Evolutionary conservation across 2,113 vertebrate genomes (phyloP).

Genomic region (Pseudolaguvia tuberculata): DNA sequence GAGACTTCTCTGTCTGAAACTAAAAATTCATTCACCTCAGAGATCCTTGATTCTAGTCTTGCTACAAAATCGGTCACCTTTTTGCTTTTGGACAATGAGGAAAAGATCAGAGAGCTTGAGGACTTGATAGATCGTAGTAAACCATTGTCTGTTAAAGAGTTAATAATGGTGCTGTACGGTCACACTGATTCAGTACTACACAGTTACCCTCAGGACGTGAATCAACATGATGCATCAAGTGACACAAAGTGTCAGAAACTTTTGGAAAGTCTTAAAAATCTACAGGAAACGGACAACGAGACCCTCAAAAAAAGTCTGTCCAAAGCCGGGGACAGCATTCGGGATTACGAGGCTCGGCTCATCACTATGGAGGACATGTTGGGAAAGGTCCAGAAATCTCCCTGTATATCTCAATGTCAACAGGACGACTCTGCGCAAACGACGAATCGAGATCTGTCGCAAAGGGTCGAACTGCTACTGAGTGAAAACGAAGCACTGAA

Average conservation of each 20-base stretch:
- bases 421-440: constrained; percentile 57
- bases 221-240: constrained; percentile 42
- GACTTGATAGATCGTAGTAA: constrained; percentile 53
- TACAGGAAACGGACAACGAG: constrained; percentile 69
- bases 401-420: constrained; percentile 51
- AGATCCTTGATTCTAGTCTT: constrained; percentile 56
- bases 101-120: constrained; percentile 66
- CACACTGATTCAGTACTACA: constrained; percentile 45
- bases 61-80: constrained; percentile 60
- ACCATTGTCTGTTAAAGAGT: constrained; percentile 61
- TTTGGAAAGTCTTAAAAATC: constrained; percentile 63
- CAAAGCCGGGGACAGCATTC: constrained; percentile 67
- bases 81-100: constrained; percentile 60
- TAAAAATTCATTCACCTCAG: constrained; percentile 46
- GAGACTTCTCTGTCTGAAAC: constrained; percentile 66
- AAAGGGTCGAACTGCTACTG: constrained; percentile 65
- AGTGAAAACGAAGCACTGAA: constrained; percentile 68
- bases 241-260: constrained; percentile 59
- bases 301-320: constrained; percentile 61
- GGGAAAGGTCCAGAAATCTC: constrained; percentile 61
- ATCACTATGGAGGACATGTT: constrained; percentile 68
- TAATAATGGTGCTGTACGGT: constrained; percentile 57
- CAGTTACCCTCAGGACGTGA: constrained; percentile 40
- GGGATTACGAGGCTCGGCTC: constrained; percentile 66
- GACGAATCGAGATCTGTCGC: constrained; percentile 58